Percentiles rank a stretch among this genome's conserved stretches.
phyloP scores from a whole-genome alignment of 35 echinoderm and acorn worm species.

The Heliocidaris erythrogramma region DNA sequence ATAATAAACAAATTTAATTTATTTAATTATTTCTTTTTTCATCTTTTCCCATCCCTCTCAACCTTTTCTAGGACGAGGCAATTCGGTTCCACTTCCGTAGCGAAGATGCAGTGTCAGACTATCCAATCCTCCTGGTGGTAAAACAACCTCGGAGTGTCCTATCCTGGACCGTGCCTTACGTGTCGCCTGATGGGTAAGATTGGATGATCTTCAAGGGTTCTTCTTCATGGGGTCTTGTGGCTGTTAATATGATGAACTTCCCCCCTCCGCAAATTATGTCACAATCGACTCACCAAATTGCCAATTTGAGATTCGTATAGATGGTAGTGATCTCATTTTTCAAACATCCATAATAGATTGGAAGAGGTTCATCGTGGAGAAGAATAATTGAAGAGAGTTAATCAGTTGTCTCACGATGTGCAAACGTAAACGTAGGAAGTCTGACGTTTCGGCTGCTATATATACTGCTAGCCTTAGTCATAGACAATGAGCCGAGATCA shows the following conservation, averaged over 20 bases:
- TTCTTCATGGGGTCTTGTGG: neutral
- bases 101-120: slow-evolving; percentile 28
- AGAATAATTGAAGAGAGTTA: no score
- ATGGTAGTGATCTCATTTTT: no score
- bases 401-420: no score
- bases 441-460: no score
- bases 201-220: neutral
- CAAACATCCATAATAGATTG: no score
- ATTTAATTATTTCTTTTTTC: neutral
- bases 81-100: slow-evolving; percentile 31
- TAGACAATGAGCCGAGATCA: no score
- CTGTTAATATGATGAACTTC: neutral
- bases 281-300: no score
- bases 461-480: no score
- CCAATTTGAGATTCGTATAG: no score
- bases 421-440: no score
- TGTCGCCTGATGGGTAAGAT: slow-evolving; percentile 27
- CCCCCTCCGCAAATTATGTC: no score
- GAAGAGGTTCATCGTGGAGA: no score
- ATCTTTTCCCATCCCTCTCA: neutral
- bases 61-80: neutral
- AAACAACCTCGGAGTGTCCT: slow-evolving; percentile 59
- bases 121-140: slow-evolving; percentile 55
- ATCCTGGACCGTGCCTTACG: slow-evolving; percentile 62
- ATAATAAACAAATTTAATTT: neutral